A percentile compares a stretch with the other conserved stretches of the same genome.
Conservation (phyloP, 2,888 invertebrate genomes). For the Himalopsyche tibetana region DNA sequence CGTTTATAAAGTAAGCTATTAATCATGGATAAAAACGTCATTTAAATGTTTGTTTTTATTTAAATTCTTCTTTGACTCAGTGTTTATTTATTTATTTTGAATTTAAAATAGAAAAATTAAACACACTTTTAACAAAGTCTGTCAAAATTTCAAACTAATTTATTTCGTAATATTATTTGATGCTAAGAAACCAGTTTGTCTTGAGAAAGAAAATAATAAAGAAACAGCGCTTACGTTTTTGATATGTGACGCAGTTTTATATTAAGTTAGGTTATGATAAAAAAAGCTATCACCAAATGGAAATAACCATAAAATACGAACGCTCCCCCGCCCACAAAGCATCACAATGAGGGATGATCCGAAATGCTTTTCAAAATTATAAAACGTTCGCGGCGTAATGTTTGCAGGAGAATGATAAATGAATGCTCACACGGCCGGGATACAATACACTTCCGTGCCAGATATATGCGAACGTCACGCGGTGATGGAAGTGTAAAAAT, state of each 20-base stretch:
- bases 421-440: constrained; percentile 50
- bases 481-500: constrained; percentile 54
- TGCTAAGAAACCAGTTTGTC: no score
- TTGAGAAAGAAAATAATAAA: background rate
- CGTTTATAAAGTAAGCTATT: no score
- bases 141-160: no score
- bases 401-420: constrained; percentile 60
- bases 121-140: no score
- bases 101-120: no score
- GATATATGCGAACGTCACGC: constrained; percentile 60
- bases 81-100: no score
- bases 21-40: no score
- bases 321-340: constrained; percentile 15
- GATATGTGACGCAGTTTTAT: constrained; percentile 7
- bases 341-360: constrained; percentile 63
- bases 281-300: constrained; percentile 36
- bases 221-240: background rate
- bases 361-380: constrained; percentile 64
- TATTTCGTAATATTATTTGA: no score
- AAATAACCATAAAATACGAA: constrained; percentile 40
- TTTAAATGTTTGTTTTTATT: no score
- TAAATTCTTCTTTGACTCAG: no score
- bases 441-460: constrained; percentile 64
- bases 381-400: constrained; percentile 59
- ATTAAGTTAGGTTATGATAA: constrained; percentile 42